Evolutionary conservation across 2,888 invertebrate species (phyloP).

Genomic region (Poecilus cupreus): DNA sequence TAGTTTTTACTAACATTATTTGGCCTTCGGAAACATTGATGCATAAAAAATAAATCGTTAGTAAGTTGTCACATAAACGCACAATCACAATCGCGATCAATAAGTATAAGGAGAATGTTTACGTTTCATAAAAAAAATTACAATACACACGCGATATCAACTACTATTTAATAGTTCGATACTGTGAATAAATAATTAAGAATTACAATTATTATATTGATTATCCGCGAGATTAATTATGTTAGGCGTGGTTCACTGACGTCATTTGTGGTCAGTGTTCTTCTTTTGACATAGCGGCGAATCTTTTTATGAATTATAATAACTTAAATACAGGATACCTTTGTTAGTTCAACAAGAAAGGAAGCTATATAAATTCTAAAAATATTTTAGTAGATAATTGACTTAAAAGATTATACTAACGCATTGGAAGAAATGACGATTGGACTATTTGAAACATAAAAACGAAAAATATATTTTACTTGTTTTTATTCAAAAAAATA

Average conservation of each 20-base stretch:
- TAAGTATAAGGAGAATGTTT: background rate
- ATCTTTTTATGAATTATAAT: background rate
- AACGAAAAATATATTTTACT: too few species aligned
- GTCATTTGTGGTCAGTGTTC: background rate
- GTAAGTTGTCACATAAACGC: background rate
- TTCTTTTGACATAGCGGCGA: background rate
- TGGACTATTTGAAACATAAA: too few species aligned
- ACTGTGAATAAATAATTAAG: background rate
- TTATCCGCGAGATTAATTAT: background rate
- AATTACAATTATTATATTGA: conserved; percentile 11
- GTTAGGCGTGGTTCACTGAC: conserved; percentile 25
- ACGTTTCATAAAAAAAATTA: background rate
- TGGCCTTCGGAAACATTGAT: background rate
- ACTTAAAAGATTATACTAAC: background rate
- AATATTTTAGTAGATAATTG: background rate
- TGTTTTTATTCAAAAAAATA: too few species aligned
- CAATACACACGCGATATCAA: background rate
- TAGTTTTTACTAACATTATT: background rate
- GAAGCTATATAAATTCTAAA: background rate
- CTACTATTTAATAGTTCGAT: background rate
- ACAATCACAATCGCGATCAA: background rate
- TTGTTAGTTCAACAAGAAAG: background rate
- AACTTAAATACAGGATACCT: background rate
- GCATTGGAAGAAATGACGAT: too few species aligned
- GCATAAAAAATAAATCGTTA: background rate